Evolutionary conservation across 1,140 invertebrate species (phyloP).

Genomic region (Galendromus occidentalis): DNA sequence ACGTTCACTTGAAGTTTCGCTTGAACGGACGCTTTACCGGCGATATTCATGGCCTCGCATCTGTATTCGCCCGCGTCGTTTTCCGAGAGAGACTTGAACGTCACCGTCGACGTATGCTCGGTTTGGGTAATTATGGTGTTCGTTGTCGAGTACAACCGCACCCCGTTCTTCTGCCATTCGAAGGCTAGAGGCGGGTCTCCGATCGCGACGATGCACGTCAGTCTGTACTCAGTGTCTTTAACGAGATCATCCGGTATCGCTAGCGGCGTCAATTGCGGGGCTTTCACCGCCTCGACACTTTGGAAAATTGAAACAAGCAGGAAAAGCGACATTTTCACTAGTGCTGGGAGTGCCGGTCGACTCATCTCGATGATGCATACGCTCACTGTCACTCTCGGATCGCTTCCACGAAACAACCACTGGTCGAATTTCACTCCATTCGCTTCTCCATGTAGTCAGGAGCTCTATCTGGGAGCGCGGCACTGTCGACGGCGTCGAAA

Average conservation of each 20-base stretch:
- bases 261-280: background rate
- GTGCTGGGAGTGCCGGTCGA: background rate
- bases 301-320: background rate
- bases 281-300: background rate
- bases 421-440: background rate
- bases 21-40: background rate
- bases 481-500: too few species aligned
- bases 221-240: background rate
- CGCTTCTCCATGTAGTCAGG: background rate
- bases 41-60: background rate
- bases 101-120: background rate
- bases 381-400: background rate
- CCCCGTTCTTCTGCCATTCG: conserved; percentile 8
- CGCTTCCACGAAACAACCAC: background rate
- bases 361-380: background rate
- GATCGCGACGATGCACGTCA: background rate
- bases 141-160: background rate
- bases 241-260: background rate
- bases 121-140: background rate
- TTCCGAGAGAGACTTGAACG: background rate
- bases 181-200: background rate
- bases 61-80: background rate
- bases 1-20: background rate
- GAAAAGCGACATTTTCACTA: too few species aligned
- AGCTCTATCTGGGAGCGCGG: too few species aligned